Evolutionary conservation across 1,140 invertebrate genomes (phyloP).

Genomic region (Portunus trituberculatus): DNA sequence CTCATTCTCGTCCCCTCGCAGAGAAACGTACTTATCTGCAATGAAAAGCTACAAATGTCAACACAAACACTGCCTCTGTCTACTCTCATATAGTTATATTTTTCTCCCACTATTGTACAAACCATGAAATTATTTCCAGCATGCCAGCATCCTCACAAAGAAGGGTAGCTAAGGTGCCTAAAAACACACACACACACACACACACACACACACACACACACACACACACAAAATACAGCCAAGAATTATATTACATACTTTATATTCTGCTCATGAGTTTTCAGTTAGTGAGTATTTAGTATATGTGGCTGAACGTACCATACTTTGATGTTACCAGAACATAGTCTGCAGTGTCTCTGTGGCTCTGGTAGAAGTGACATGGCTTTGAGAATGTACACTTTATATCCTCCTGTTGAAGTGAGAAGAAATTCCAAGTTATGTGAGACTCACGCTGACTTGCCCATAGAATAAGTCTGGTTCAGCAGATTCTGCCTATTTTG

Average conservation of each 20-base stretch:
- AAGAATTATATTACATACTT: too few species aligned
- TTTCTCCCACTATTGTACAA: too few species aligned
- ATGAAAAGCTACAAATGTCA: not conserved
- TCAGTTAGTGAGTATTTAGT: too few species aligned
- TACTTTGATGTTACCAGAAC: not conserved
- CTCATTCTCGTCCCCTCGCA: not conserved
- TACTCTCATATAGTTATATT: too few species aligned
- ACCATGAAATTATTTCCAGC: too few species aligned
- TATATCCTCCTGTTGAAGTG: slow-evolving; percentile 56
- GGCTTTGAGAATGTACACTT: slow-evolving; percentile 60
- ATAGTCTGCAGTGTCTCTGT: slow-evolving; percentile 56
- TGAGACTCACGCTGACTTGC: too few species aligned
- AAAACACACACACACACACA: not conserved
- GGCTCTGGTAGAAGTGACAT: slow-evolving; percentile 60
- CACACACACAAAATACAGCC: not conserved
- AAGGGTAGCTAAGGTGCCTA: not conserved
- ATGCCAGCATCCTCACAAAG: too few species aligned
- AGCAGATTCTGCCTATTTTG: not conserved
- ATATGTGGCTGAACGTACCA: slow-evolving; percentile 31
- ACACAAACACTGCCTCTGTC: too few species aligned
- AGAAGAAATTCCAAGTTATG: not conserved
- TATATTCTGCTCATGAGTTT: too few species aligned
- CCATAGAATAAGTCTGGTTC: too few species aligned
- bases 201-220: too few species aligned
- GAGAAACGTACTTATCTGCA: slow-evolving; percentile 42